Conservation (phyloP, 2,888 invertebrate species). For the Drosophila cognata region DNA sequence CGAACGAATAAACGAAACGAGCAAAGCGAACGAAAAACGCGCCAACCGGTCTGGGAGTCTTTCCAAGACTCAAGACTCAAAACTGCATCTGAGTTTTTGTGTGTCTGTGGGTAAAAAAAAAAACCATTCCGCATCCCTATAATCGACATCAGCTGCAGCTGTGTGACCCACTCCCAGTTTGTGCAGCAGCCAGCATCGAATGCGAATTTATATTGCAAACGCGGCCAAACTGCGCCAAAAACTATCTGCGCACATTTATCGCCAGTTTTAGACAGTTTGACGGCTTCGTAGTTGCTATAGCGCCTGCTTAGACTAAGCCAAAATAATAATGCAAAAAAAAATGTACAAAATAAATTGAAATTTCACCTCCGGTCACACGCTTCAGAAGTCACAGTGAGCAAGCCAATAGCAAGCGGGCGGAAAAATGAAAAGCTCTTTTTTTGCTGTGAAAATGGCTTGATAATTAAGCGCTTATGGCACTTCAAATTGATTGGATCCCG, state of each 20-base stretch:
- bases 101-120: conserved; percentile 34
- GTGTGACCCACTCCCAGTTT: conserved; percentile 80
- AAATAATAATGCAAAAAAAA: conserved; percentile 57
- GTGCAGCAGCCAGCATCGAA: conserved; percentile 46
- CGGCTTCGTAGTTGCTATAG: conserved; percentile 25
- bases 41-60: conserved; percentile 60
- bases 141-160: conserved; percentile 70
- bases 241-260: conserved; percentile 74
- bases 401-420: conserved; percentile 16
- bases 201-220: conserved; percentile 51
- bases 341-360: conserved; percentile 34
- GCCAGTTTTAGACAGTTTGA: conserved; percentile 60
- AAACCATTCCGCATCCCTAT: conserved; percentile 67
- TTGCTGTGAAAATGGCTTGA: conserved; percentile 21
- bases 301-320: conserved; percentile 33
- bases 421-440: conserved; percentile 38
- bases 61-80: conserved; percentile 2
- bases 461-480: conserved; percentile 48
- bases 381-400: conserved; percentile 61
- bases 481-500: conserved; percentile 35
- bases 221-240: conserved; percentile 58
- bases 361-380: conserved; percentile 80
- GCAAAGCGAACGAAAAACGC: conserved; percentile 13
- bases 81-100: conserved; percentile 17
- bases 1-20: conserved; percentile 38